phyloP scores from a whole-genome alignment of 2,888 invertebrate genomes.

The Hylaea fasciaria region DNA sequence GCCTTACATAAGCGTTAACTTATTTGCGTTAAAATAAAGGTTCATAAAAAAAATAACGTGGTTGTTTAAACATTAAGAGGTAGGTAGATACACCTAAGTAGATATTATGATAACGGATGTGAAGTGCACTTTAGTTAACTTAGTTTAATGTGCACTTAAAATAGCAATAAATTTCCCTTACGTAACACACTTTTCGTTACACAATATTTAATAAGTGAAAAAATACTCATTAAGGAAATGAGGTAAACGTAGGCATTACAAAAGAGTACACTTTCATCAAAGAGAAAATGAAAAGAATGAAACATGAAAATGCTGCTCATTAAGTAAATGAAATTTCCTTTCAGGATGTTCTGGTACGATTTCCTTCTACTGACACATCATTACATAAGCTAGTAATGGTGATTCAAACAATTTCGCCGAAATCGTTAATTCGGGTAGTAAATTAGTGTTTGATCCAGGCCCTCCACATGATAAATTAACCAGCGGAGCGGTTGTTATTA shows the following conservation, averaged over 20 bases:
- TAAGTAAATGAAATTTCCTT: neutral
- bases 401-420: conserved; percentile 10
- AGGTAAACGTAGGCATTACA: neutral
- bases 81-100: neutral
- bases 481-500: conserved; percentile 32
- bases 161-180: conserved; percentile 3
- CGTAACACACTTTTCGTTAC: neutral
- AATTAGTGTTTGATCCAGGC: conserved; percentile 24
- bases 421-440: conserved; percentile 37
- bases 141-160: conserved; percentile 6
- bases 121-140: conserved; percentile 9
- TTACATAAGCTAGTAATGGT: conserved; percentile 7
- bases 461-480: conserved; percentile 38
- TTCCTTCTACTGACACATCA: neutral
- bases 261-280: neutral
- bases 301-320: neutral
- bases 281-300: neutral
- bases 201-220: neutral
- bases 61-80: neutral
- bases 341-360: neutral
- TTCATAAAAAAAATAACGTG: too few relatives aligned
- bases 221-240: neutral
- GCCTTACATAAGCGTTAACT: too few relatives aligned
- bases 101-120: conserved; percentile 16
- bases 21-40: too few relatives aligned